Evolutionary conservation across 2,797 vertebrate genomes (phyloP).

Genomic region (Lateolabrax maculatus): DNA sequence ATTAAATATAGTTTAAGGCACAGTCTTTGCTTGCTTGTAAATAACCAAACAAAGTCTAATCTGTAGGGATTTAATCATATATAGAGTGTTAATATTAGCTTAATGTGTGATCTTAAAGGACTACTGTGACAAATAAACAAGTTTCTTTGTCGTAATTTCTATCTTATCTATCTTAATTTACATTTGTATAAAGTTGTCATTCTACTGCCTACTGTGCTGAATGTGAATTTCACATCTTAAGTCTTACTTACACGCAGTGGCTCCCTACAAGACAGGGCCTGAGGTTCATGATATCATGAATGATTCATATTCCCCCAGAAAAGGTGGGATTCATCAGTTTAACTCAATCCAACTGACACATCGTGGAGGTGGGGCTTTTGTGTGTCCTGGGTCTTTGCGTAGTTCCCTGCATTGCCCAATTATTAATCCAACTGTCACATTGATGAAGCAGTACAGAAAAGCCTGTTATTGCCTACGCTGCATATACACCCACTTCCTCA

Average conservation of each 20-base stretch:
- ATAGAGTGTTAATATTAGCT: conserved; percentile 48
- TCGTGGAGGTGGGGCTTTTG: not conserved
- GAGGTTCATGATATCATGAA: not conserved
- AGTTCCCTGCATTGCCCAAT: conserved; percentile 5
- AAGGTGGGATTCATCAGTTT: not conserved
- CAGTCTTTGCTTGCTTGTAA: not conserved
- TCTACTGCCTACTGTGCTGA: not conserved
- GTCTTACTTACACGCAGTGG: not conserved
- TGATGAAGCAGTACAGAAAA: conserved; percentile 40
- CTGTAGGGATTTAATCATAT: no score
- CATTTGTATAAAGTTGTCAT: not conserved
- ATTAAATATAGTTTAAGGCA: not conserved
- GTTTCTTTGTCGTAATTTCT: no score
- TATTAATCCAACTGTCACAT: conserved; percentile 5
- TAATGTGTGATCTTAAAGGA: conserved; percentile 1
- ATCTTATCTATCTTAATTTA: no score
- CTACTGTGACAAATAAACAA: accelerated
- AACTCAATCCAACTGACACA: conserved; percentile 10
- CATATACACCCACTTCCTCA: conserved; percentile 32
- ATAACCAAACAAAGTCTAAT: not conserved
- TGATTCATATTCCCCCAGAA: not conserved
- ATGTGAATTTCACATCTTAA: not conserved
- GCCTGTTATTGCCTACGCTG: conserved; percentile 15
- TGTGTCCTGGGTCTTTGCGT: not conserved
- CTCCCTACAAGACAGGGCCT: not conserved